Evolutionary conservation across 2,113 vertebrate species (phyloP), one percentile per base, ranked within the genome.

Genomic region (Fulica atra): DNA sequence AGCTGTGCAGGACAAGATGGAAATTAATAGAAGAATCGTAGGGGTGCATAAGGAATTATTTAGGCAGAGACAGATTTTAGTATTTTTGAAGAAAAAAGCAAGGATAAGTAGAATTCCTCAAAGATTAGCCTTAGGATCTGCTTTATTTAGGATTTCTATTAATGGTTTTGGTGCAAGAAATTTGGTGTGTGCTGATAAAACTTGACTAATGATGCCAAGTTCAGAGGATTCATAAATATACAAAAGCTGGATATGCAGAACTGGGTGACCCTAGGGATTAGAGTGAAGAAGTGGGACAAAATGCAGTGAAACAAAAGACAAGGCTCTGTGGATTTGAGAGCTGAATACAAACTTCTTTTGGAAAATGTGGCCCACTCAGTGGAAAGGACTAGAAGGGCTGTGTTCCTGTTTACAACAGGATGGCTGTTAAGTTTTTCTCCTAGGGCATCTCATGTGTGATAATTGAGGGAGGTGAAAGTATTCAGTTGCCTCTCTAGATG

Each of bases 101-200:
- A 85, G 90, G 54, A 35, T 86, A 88, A 93, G 86, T 93, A 77
- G 82, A 93, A 93, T 88, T 92, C 71, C 90, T 94, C 51, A 42
- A 82, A 93, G 95, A 73, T 86, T 82, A 92, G 59, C 79, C 36
- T 92, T 88, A 77, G 90, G n/a, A 66, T 94, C 64, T 86, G 50
- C 74, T 86, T 92, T 81, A 57, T 86, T 88, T 88, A 94, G 42
- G 86, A 80, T 88, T 96, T 92, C 92, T 69, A 11, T 80, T 88
- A 86, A 70, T 70, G 70, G n/a, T 77, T 96, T 93, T 96, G 79
- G 92, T 92, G 85, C 85, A 93, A 35, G 19, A 88, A 95, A 89
- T 81, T 96, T 94, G 81, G 74, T 95, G 50, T 82, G 59, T 54
- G 71, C 79, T 97, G 93, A 96, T 96, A 92, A 95, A 94, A 78